These are phyloP conservation scores for human (Homo sapiens) DNA, from an alignment of 2,113 vertebrate species.

Conservation along the genomic window DNA sequence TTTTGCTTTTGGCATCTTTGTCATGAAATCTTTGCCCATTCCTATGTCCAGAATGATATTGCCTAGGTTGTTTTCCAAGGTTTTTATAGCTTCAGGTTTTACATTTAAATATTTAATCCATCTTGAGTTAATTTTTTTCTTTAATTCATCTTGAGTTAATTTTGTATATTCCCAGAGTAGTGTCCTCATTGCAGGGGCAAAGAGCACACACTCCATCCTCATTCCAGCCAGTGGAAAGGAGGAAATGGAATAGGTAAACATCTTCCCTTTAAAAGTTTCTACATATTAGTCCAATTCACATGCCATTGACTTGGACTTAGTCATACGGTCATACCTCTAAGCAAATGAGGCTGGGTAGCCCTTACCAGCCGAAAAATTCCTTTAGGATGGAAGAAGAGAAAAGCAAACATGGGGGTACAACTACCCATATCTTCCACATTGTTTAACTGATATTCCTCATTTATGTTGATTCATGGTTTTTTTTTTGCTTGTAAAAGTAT, in stretches of 20 bases:
- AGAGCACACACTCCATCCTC: background rate
- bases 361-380: background rate
- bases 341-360: background rate
- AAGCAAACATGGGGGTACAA: background rate
- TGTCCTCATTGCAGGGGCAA: background rate
- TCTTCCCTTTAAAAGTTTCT: constrained; percentile 13
- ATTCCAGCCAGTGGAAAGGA: background rate
- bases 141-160: too few species aligned
- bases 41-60: too few species aligned
- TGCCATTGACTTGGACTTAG: background rate
- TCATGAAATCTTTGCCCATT: too few species aligned
- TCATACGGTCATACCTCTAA: background rate
- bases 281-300: background rate
- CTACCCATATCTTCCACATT: background rate
- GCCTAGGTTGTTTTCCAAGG: too few species aligned
- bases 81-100: too few species aligned
- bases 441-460: background rate
- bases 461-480: background rate
- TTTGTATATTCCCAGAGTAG: background rate
- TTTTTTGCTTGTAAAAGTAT: background rate
- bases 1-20: too few species aligned
- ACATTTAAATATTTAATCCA: too few species aligned
- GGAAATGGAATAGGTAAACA: background rate
- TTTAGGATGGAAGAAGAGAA: background rate
- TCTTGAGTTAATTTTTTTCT: too few species aligned